Evolutionary conservation across 1,140 invertebrate genomes (phyloP).

Genomic region (Drosophila tsacasi): DNA sequence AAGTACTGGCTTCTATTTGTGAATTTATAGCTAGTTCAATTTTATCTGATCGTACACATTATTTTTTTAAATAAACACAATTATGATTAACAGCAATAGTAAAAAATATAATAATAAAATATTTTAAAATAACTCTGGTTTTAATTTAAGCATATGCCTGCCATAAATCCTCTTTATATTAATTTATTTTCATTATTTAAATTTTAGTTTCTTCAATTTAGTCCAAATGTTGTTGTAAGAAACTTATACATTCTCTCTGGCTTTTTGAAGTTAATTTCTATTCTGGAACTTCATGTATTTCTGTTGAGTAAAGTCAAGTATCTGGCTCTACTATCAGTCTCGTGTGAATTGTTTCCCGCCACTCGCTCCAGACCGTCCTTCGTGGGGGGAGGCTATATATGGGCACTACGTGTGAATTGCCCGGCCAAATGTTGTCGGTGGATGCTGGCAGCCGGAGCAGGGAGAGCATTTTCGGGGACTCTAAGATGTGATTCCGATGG

Average conservation of each 20-base stretch:
- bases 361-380: slow-evolving; percentile 3
- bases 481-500: slow-evolving; percentile 60
- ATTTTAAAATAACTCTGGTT: too few species aligned
- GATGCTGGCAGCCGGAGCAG: slow-evolving; percentile 17
- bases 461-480: slow-evolving; percentile 27
- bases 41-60: too few species aligned
- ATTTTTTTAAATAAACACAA: too few species aligned
- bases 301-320: slow-evolving; percentile 7
- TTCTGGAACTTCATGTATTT: slow-evolving; percentile 18
- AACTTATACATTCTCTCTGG: neutral
- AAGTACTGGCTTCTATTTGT: too few species aligned
- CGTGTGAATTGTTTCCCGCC: slow-evolving; percentile 38
- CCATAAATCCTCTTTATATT: too few species aligned
- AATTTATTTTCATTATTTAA: too few species aligned
- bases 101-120: too few species aligned
- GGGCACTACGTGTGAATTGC: slow-evolving; percentile 58
- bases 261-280: slow-evolving; percentile 13
- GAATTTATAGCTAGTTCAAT: too few species aligned
- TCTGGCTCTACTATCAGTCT: slow-evolving; percentile 33
- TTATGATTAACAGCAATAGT: too few species aligned
- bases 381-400: slow-evolving; percentile 42
- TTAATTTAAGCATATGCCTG: too few species aligned
- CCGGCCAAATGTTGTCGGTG: slow-evolving; percentile 41
- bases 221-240: neutral
- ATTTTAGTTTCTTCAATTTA: neutral